A percentile compares a stretch with the other conserved stretches of the same genome.
Evolutionary conservation across 2,113 vertebrate genomes (phyloP).

Genomic region (Colius striatus): DNA sequence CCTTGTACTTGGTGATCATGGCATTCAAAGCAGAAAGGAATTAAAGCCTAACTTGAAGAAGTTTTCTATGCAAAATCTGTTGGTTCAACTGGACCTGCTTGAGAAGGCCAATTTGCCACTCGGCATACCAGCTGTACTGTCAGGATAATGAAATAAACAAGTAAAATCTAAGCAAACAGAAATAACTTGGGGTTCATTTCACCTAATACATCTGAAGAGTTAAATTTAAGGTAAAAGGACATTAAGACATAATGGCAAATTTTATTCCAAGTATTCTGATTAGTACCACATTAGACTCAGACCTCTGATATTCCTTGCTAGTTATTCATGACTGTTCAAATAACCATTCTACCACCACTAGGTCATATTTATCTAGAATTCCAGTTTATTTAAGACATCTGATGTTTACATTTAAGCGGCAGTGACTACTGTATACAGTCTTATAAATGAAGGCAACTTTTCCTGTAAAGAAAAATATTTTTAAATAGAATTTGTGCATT

Average conservation of each 20-base stretch:
- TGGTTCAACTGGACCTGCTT: not conserved
- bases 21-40: not conserved
- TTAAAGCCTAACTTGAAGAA: not conserved
- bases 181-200: not conserved
- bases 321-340: not conserved
- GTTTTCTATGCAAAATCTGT: not conserved
- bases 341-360: not conserved
- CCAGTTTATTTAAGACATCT: not conserved
- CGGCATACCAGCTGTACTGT: not conserved
- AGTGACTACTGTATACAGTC: not conserved
- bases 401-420: not conserved
- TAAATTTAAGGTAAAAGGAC: no score
- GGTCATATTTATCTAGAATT: not conserved
- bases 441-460: not conserved
- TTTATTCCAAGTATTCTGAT: not conserved
- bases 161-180: not conserved
- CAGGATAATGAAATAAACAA: not conserved
- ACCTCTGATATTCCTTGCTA: not conserved
- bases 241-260: not conserved
- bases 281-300: not conserved
- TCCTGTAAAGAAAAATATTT: not conserved
- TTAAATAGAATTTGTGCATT: fast-evolving
- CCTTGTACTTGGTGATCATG: not conserved
- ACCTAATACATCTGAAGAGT: no score
- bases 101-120: not conserved